A percentile compares a stretch with the other conserved stretches of the same genome.
Conservation (phyloP, 1,140 invertebrate species). For the Drosophila bocki region DNA sequence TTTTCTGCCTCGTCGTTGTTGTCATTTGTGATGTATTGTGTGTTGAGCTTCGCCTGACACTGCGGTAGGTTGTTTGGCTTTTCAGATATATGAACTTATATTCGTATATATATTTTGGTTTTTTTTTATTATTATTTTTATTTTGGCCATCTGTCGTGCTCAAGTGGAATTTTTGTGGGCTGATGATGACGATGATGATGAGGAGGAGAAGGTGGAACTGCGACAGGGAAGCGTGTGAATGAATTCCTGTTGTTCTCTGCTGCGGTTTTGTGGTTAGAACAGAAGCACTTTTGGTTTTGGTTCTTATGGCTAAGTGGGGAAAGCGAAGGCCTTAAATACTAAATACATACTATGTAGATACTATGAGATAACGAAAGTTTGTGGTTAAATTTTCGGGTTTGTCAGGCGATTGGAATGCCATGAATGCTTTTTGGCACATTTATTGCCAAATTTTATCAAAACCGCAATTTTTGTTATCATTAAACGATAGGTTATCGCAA, state of each 20-base stretch:
- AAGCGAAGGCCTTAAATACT: slow-evolving; percentile 16
- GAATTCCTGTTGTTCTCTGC: slow-evolving; percentile 21
- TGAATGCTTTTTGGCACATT: slow-evolving; percentile 9
- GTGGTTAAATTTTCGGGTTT: background rate
- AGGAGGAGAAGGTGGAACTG: slow-evolving; percentile 6
- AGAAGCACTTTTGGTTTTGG: slow-evolving; percentile 28
- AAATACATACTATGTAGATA: background rate
- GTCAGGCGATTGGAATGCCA: slow-evolving; percentile 15
- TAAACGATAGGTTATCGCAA: slow-evolving; percentile 5
- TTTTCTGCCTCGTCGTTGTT: slow-evolving; percentile 36
- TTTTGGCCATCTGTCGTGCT: slow-evolving; percentile 59
- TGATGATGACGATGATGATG: slow-evolving; percentile 34
- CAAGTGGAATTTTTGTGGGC: slow-evolving; percentile 43
- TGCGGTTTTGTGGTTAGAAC: slow-evolving; percentile 30
- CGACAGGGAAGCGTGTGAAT: slow-evolving; percentile 46
- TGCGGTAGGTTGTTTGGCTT: slow-evolving; percentile 59
- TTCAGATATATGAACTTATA: slow-evolving; percentile 50
- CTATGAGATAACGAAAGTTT: slow-evolving; percentile 3
- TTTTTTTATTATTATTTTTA: slow-evolving; percentile 18
- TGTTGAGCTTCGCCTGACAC: slow-evolving; percentile 65
- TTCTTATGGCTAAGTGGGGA: slow-evolving; percentile 8
- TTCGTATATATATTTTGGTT: slow-evolving; percentile 20
- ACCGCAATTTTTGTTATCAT: slow-evolving; percentile 12
- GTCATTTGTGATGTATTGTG: slow-evolving; percentile 45
- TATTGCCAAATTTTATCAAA: slow-evolving; percentile 16